Conservation (phyloP, 2,888 invertebrate species). For the Cheilosia impressa region DNA sequence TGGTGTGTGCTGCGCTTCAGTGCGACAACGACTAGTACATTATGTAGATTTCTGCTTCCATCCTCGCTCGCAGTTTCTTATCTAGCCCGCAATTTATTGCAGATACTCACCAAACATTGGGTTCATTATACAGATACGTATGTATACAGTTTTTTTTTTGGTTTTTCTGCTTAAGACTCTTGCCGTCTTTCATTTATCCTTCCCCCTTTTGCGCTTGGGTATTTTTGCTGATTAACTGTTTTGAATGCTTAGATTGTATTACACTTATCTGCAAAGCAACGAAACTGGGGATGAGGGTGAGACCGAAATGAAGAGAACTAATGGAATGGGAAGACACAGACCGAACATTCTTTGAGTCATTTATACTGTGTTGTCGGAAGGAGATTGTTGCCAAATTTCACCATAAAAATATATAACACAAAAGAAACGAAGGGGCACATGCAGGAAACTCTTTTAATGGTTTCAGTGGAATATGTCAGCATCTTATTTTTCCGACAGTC, state of each 20-base stretch:
- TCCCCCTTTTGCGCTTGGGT: slow-evolving; percentile 17
- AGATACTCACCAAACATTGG: slow-evolving; percentile 58
- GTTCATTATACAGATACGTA: slow-evolving; percentile 35
- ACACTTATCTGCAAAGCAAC: slow-evolving; percentile 64
- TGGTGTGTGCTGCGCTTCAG: slow-evolving; percentile 24
- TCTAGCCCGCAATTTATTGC: slow-evolving; percentile 71
- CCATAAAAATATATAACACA: slow-evolving; percentile 24
- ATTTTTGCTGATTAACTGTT: slow-evolving; percentile 71
- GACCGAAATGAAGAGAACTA: background rate
- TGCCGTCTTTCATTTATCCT: slow-evolving; percentile 35
- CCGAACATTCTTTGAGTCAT: slow-evolving; percentile 19
- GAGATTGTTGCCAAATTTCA: slow-evolving; percentile 59
- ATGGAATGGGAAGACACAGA: background rate
- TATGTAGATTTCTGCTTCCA: slow-evolving; percentile 62
- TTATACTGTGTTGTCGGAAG: slow-evolving; percentile 31
- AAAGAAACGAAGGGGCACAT: background rate
- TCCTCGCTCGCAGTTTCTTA: slow-evolving; percentile 61
- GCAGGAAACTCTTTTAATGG: slow-evolving; percentile 39
- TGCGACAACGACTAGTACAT: slow-evolving; percentile 59
- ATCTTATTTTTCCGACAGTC: background rate
- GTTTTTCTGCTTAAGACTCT: slow-evolving; percentile 29
- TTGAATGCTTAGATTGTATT: slow-evolving; percentile 73
- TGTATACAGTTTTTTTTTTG: background rate
- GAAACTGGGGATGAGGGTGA: slow-evolving; percentile 11
- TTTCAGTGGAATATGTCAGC: slow-evolving; percentile 7